Evolutionary conservation across 2,113 vertebrate genomes (phyloP).

Genomic region (Callipepla squamata): DNA sequence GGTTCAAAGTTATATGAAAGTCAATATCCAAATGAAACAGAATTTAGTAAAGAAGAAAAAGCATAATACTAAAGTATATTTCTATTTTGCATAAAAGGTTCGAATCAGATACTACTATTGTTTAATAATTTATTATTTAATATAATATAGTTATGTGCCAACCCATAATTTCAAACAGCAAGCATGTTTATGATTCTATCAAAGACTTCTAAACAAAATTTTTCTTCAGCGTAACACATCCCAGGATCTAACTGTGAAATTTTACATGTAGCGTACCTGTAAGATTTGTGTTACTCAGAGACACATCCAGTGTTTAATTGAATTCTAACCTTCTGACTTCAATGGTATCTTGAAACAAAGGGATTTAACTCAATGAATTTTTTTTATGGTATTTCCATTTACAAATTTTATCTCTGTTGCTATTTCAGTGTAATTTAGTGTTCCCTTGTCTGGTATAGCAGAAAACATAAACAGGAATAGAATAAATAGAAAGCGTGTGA

Average conservation of each 20-base stretch:
- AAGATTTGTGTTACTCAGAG: background rate
- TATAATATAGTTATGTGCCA: background rate
- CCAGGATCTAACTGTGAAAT: background rate
- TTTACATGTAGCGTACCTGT: background rate
- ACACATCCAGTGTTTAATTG: background rate
- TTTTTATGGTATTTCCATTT: slow-evolving; percentile 17
- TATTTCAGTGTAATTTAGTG: slow-evolving; percentile 60
- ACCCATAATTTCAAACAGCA: background rate
- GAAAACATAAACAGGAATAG: slow-evolving; percentile 54
- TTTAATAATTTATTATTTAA: background rate
- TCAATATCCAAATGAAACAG: background rate
- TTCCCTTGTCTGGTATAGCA: background rate
- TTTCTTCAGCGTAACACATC: background rate
- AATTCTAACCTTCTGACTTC: slow-evolving; percentile 6
- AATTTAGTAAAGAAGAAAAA: background rate
- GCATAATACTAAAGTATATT: background rate
- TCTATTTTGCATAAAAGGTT: background rate
- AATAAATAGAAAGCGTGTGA: slow-evolving; percentile 26
- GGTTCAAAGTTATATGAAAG: background rate
- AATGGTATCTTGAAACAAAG: slow-evolving; percentile 7
- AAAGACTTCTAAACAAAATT: background rate
- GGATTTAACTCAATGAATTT: background rate
- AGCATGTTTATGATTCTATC: background rate
- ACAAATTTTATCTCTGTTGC: slow-evolving; percentile 47
- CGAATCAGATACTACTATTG: background rate